Evolutionary conservation across 2,113 vertebrate genomes (phyloP), one percentile per base, ranked within the genome.

Genomic region (Nycticebus coucang): DNA sequence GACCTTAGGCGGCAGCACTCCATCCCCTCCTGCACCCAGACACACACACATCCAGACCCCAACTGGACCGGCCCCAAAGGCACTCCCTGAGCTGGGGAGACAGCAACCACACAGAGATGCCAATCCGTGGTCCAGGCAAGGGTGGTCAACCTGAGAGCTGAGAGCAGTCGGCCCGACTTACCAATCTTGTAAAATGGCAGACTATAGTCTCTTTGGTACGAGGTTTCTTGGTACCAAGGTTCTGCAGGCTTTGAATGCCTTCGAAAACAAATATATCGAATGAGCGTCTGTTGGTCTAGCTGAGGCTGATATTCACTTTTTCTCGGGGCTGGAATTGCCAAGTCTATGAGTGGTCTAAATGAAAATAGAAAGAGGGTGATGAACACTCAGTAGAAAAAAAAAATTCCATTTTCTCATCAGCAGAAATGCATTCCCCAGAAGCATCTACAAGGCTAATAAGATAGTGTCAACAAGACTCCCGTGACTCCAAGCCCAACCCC

Each of bases 261-360:
- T 97, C 64, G 94, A 59, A 97, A 98, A 92, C 15, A 59, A 62
- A 95, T 28, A 0, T 96, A 95, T 0, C n/a, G 95, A 71, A 95
- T 60, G 82, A 97, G 97, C 69, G 87, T 95, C 71, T 93, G 89
- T 81, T 98, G 97, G 93, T 98, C 98, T 19, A 96, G 95, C 24
- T 97, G 93, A 75, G 91, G 91, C 30, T 97, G 88, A 80, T 89
- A 35, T 0, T 55, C 77, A 7, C 4, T 87, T 98, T 95, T 75
- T 78, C 68, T 93, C 95, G 96, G 0, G 0, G 89, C 0, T 50
- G 93, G 93, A 33, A 94, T 26, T 79, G 95, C 77, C 92, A 95
- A 72, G 95, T 97, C 97, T 84, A 77, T 95, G 92, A 96, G 97
- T 87, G 92, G 90, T 95, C 98, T 98, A 77, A 57, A 97, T 75